A percentile compares a stretch with the other conserved stretches of the same genome.
Evolutionary conservation across 2,888 invertebrate species (phyloP).

Genomic region (Lasioglossum figueresi): DNA sequence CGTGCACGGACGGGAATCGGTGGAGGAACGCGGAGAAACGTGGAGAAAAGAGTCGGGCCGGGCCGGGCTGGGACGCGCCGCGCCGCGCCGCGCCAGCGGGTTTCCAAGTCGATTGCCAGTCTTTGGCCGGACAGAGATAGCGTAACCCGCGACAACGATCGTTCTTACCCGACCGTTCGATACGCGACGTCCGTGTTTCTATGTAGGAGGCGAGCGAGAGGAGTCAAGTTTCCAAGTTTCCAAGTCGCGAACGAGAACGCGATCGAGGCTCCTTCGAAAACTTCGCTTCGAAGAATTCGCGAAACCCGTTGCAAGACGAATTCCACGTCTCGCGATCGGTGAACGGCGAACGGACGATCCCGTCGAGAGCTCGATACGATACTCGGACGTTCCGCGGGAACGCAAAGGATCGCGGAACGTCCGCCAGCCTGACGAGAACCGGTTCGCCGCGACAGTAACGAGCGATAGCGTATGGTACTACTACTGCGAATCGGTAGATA

Average conservation of each 20-base stretch:
- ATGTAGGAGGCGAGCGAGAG: not conserved
- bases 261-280: not conserved
- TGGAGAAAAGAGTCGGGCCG: not conserved
- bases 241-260: not conserved
- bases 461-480: conserved; percentile 37
- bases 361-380: not conserved
- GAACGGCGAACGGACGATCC: not conserved
- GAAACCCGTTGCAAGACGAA: not conserved
- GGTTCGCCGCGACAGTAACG: conserved; percentile 26
- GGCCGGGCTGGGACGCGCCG: not conserved
- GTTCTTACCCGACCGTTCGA: not conserved
- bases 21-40: conserved; percentile 1
- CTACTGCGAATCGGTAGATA: conserved; percentile 28
- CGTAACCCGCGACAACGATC: not conserved
- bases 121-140: not conserved
- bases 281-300: not conserved
- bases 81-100: not conserved
- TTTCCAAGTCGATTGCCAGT: not conserved
- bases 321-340: not conserved
- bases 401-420: conserved; percentile 5
- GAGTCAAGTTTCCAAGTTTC: not conserved
- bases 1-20: not conserved
- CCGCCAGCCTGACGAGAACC: conserved; percentile 21
- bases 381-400: conserved; percentile 15
- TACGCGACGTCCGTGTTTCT: not conserved